These are phyloP conservation scores for Jordanella pulchra DNA, from an alignment of 2,797 vertebrate genomes.

Conservation along the genomic window DNA sequence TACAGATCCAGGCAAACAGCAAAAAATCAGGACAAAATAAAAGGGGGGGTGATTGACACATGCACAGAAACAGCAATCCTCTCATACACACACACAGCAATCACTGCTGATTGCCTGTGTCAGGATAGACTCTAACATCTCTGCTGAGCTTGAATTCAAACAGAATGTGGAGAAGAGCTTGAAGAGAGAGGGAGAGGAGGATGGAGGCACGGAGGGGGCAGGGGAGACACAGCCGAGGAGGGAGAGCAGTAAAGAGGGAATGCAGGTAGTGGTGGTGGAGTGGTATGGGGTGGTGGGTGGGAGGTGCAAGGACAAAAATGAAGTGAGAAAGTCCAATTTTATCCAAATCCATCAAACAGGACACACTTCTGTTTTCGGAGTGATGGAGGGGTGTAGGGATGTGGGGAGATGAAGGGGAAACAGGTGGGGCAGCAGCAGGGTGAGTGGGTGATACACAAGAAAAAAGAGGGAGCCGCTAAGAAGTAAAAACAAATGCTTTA, in stretches of 20 bases:
- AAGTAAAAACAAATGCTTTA: constrained; percentile 25
- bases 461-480: constrained; percentile 40
- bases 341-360: constrained; percentile 51
- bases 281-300: not conserved
- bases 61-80: constrained; percentile 31
- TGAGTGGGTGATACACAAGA: constrained; percentile 38
- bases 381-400: not conserved
- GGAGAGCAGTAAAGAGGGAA: constrained; percentile 19
- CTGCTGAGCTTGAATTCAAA: constrained; percentile 57
- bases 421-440: constrained; percentile 59
- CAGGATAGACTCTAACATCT: constrained; percentile 44
- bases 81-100: constrained; percentile 24
- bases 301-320: constrained; percentile 45
- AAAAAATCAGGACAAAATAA: not conserved
- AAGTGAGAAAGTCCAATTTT: constrained; percentile 57
- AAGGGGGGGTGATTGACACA: constrained; percentile 51
- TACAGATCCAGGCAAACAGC: constrained; percentile 23
- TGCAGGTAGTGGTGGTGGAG: not conserved
- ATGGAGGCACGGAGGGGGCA: constrained; percentile 31
- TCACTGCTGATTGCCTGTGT: constrained; percentile 49
- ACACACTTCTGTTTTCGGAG: constrained; percentile 42
- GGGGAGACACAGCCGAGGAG: constrained; percentile 40
- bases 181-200: constrained; percentile 28
- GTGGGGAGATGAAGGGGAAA: constrained; percentile 53
- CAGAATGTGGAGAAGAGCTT: constrained; percentile 55